Evolutionary conservation across 2,888 invertebrate genomes (phyloP), one percentile per base, ranked within the genome.

Genomic region (Ptychoptera albimana): DNA sequence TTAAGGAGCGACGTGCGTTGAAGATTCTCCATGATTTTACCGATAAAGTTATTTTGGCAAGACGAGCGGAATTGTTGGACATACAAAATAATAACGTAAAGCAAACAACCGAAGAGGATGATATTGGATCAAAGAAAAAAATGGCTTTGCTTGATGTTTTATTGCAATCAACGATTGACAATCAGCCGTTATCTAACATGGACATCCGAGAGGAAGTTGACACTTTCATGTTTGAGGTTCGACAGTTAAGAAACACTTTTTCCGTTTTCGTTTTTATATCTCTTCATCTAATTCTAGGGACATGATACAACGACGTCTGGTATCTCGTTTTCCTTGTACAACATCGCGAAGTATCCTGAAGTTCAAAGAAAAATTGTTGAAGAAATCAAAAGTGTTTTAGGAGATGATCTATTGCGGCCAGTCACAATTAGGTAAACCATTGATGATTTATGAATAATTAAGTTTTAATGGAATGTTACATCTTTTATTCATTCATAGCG

Each of bases 161-260:
- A 5, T 57, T 82, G 9, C 64, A 76, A 45, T 64, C 74, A 2
- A 72, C 67, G 47, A 62, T 71, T 2, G 69, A 74, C 44, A 77
- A 74, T 0, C 54, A 66, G 45, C 69, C 67, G 4, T 60, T 82
- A 42, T 65, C 69, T 1, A 69, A 74, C 46, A 63, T 71, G 9
- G 71, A 72, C 47, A 70, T 82, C 8, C 65, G 75, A 44, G 76
- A 79, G 56, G 77, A 82, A 65, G 77, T 80, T 1, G 75, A 80
- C 48, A 81, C 81, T 0, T 79, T 81, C 50, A 75, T 80, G 74
- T 81, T 81, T 59, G 79, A 74, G 47, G 32, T 32, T 23, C 7
- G 23, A 23, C 7, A 3, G 23, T 23, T 23, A 32, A 32, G 8
- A 32, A 3, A 11, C 32, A 32, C 9, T 32, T 30, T 30, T 30